These are phyloP conservation scores for Misgurnus anguillicaudatus DNA, from an alignment of 2,113 vertebrate genomes.

Conservation along the genomic window DNA sequence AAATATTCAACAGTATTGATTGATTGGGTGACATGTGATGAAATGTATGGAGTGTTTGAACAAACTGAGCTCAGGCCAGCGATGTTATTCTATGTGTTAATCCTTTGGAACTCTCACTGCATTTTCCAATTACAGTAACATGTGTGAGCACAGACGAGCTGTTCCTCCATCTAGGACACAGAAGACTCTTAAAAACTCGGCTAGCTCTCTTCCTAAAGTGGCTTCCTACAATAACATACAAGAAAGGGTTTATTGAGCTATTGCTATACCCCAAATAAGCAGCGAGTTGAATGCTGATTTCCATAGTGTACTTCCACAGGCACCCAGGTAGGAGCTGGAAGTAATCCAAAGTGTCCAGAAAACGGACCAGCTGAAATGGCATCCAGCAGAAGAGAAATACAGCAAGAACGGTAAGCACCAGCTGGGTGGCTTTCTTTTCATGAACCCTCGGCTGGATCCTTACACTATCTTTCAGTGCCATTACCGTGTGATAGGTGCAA, in stretches of 20 bases:
- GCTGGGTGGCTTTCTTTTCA: constrained; percentile 76
- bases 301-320: constrained; percentile 58
- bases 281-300: constrained; percentile 73
- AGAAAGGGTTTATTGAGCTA: constrained; percentile 85
- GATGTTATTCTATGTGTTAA: not conserved
- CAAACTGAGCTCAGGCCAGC: not conserved
- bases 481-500: constrained; percentile 65
- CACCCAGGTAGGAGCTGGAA: constrained; percentile 56
- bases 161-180: constrained; percentile 52
- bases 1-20: too few relatives aligned
- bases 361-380: constrained; percentile 78
- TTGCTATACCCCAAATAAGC: constrained; percentile 79
- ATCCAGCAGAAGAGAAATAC: constrained; percentile 85
- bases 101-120: constrained; percentile 46
- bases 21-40: not conserved
- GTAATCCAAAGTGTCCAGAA: constrained; percentile 76
- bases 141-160: constrained; percentile 23
- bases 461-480: constrained; percentile 64
- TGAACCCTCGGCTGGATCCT: constrained; percentile 66
- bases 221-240: constrained; percentile 85
- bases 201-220: constrained; percentile 80
- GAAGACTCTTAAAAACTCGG: constrained; percentile 68
- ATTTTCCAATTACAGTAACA: constrained; percentile 50
- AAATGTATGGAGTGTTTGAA: not conserved
- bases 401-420: constrained; percentile 80